These are phyloP conservation scores for Lumbricus terrestris DNA, from an alignment of 2,888 invertebrate genomes.

Conservation along the genomic window DNA sequence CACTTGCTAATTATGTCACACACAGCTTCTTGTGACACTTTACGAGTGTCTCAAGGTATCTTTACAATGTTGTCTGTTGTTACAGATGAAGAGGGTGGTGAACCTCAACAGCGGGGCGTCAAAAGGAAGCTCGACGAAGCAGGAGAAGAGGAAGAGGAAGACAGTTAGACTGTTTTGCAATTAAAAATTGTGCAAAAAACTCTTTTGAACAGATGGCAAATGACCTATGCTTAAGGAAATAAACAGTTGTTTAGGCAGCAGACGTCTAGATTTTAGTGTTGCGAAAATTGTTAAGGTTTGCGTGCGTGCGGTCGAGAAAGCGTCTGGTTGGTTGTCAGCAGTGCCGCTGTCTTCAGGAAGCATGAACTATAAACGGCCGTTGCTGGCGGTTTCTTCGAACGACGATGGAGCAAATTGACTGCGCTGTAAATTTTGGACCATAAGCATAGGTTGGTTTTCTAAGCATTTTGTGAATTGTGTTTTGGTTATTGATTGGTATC, in stretches of 20 bases:
- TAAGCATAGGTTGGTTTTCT: background rate
- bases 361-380: background rate
- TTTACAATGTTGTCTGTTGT: background rate
- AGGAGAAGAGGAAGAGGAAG: background rate
- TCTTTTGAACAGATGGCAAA: slow-evolving; percentile 13
- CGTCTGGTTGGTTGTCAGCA: background rate
- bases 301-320: background rate
- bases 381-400: background rate
- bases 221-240: background rate
- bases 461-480: background rate
- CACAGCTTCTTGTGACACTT: no score
- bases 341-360: background rate
- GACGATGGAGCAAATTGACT: background rate
- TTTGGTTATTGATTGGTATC: background rate
- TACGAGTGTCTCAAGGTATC: background rate
- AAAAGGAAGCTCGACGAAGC: background rate
- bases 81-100: background rate
- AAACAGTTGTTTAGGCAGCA: slow-evolving; percentile 14
- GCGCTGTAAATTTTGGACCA: background rate
- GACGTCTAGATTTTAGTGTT: slow-evolving; percentile 3
- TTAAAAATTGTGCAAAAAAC: slow-evolving; percentile 4
- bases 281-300: background rate
- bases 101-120: background rate
- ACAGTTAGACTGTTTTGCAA: slow-evolving; percentile 11
- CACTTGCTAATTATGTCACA: no score